These are phyloP conservation scores for Haemorhous mexicanus DNA, from an alignment of 2,113 vertebrate species.

Conservation along the genomic window DNA sequence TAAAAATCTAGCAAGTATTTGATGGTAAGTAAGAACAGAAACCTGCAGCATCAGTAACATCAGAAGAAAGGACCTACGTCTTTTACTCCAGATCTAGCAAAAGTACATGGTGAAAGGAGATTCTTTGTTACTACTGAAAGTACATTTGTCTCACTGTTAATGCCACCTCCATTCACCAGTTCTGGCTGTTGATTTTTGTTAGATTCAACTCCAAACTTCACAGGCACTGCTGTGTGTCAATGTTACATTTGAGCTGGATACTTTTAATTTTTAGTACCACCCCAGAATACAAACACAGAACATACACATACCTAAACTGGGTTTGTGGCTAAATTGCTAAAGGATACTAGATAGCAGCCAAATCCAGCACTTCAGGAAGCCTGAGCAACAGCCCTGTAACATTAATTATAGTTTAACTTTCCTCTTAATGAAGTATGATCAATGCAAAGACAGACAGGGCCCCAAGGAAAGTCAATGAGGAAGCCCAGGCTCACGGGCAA, in stretches of 20 bases:
- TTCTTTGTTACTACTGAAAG: not conserved
- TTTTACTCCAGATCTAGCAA: not conserved
- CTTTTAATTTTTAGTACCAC: not conserved
- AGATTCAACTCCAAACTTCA: not conserved
- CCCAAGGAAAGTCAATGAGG: not conserved
- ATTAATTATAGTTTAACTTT: not conserved
- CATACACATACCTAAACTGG: not conserved
- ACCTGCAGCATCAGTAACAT: not conserved
- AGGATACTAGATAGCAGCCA: not conserved
- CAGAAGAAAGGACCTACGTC: not conserved
- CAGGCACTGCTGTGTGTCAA: not conserved
- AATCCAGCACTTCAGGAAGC: not conserved
- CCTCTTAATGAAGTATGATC: not conserved
- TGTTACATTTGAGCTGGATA: not conserved
- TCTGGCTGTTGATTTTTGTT: not conserved
- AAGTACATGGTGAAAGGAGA: not conserved
- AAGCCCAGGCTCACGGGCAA: not conserved
- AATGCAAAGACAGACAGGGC: not conserved
- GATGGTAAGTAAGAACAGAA: not conserved
- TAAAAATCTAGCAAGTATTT: not conserved
- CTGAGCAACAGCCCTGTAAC: not conserved
- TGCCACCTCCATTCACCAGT: not conserved
- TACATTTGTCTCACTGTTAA: not conserved
- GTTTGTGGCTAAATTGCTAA: not conserved
- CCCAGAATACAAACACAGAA: not conserved